Base-by-base conservation (phyloP, 2,113 vertebrate genomes). In the Prietella phreatophila region DNA sequence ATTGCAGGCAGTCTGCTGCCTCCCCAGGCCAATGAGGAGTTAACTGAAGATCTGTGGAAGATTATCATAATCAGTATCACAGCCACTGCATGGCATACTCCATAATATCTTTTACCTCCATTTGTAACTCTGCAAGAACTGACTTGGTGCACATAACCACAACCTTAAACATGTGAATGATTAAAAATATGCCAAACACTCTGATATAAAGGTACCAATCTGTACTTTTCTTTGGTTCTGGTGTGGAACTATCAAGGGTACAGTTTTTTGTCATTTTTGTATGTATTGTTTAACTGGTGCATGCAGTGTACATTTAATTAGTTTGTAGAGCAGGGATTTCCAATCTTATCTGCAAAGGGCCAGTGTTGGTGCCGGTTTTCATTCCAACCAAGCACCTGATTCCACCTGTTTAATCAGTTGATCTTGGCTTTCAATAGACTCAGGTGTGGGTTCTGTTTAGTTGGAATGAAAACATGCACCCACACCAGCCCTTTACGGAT, bases 1-100 rank as follows among this genome's bases (percentile, higher is more conserved):
- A 75, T 61, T 84, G 50, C n/a, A 76, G 17, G 65, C 33, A 39
- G 71, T 13, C 56, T 56, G 61, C 30, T 47, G 47, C 47, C 58
- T 36, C 25, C 39, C 20, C n/a, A 15, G 87, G 73, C 42, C 82
- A 78, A 27, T 20, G 50, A 63, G 11, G 30, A 69, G 33, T 33
- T 82, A 33, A 81, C 53, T 20, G n/a, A 25, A 63, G 73, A 86
- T 27, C 15, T 50, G 71, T 61, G 39, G 73, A 58, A 19, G 56
- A 55, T 65, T 86, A 85, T 67, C 14, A 78, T 80, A 69, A 73
- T 87, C 76, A 65, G 69, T 19, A 20, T 63, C 36, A 19, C 71
- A 65, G 75, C 2, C 13, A 71, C 60, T 19, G 61, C 19, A 61
- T 39, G 39, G 25, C 61, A 73, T 75, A 82, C 83, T 84, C 81